Percentiles rank a stretch among this genome's conserved stretches.
These are phyloP conservation scores for Asbolus verrucosus DNA, from an alignment of 1,140 invertebrate species.

Conservation along the genomic window DNA sequence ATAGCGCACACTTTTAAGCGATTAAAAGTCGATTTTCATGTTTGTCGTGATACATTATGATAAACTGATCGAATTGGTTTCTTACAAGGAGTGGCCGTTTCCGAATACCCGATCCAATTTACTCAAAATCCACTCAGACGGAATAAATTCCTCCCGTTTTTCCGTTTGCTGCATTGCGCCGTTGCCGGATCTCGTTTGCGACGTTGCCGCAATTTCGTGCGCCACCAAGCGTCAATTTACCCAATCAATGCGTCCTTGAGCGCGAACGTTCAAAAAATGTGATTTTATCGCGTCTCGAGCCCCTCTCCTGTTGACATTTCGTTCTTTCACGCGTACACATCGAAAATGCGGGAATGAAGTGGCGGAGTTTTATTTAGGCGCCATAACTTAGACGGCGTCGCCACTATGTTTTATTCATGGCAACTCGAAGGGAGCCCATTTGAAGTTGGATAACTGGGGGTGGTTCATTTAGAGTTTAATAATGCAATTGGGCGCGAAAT, in stretches of 20 bases:
- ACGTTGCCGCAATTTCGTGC: slow-evolving; percentile 20
- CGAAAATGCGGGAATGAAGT: slow-evolving; percentile 20
- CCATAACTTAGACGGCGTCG: neutral
- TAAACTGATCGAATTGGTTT: too few relatives aligned
- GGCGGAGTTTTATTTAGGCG: neutral
- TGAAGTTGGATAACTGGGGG: neutral
- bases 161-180: neutral
- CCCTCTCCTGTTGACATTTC: slow-evolving; percentile 21
- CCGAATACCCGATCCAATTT: too few relatives aligned
- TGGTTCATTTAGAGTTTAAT: neutral
- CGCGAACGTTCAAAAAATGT: slow-evolving; percentile 2
- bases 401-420: slow-evolving; percentile 28
- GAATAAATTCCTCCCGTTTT: too few relatives aligned
- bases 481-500: slow-evolving; percentile 12
- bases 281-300: neutral
- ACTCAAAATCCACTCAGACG: too few relatives aligned
- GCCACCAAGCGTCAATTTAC: slow-evolving; percentile 1
- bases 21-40: too few relatives aligned
- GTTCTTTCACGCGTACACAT: slow-evolving; percentile 23
- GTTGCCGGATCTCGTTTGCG: neutral
- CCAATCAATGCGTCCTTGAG: neutral
- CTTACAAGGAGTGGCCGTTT: too few relatives aligned
- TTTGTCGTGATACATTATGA: too few relatives aligned
- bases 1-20: too few relatives aligned
- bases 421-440: neutral